Conservation (phyloP, 2,113 vertebrate genomes). For the Semicossyphus pulcher region DNA sequence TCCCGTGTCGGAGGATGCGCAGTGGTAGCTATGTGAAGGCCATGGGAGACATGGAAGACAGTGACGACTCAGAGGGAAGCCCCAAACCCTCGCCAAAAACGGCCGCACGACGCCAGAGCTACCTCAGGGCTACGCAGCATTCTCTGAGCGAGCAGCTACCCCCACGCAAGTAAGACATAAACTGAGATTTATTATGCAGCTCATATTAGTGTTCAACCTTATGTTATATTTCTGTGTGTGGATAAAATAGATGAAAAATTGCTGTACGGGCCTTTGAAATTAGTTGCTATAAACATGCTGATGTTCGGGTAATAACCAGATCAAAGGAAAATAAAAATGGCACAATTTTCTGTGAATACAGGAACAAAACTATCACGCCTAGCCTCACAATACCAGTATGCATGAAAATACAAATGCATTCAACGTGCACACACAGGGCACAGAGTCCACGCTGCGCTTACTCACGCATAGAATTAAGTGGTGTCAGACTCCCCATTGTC, state of each 20-base stretch:
- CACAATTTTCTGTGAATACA: not conserved
- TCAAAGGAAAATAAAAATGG: slow-evolving; percentile 12
- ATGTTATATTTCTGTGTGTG: not conserved
- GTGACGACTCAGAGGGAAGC: slow-evolving; percentile 95
- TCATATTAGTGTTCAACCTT: not conserved
- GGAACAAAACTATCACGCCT: slow-evolving; percentile 8
- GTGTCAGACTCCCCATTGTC: slow-evolving; percentile 54
- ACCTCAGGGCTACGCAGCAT: slow-evolving; percentile 98
- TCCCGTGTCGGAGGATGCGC: slow-evolving; percentile 97
- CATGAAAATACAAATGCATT: slow-evolving; percentile 10
- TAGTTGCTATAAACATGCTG: not conserved
- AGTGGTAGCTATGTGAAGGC: slow-evolving; percentile 99
- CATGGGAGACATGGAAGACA: slow-evolving; percentile 97
- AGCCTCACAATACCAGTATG: not conserved
- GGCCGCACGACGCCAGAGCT: slow-evolving; percentile 97
- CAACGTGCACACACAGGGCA: slow-evolving; percentile 23
- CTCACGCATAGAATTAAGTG: slow-evolving; percentile 61
- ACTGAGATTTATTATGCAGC: not conserved
- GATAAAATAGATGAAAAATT: not conserved
- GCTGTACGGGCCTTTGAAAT: slow-evolving; percentile 14
- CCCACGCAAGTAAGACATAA: slow-evolving; percentile 90
- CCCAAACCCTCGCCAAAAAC: slow-evolving; percentile 97
- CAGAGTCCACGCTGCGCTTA: slow-evolving; percentile 48
- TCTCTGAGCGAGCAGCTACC: slow-evolving; percentile 97
- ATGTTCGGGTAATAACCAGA: not conserved